Evolutionary conservation across 2,888 invertebrate species (phyloP).

Genomic region (Criorhina ranunculi): DNA sequence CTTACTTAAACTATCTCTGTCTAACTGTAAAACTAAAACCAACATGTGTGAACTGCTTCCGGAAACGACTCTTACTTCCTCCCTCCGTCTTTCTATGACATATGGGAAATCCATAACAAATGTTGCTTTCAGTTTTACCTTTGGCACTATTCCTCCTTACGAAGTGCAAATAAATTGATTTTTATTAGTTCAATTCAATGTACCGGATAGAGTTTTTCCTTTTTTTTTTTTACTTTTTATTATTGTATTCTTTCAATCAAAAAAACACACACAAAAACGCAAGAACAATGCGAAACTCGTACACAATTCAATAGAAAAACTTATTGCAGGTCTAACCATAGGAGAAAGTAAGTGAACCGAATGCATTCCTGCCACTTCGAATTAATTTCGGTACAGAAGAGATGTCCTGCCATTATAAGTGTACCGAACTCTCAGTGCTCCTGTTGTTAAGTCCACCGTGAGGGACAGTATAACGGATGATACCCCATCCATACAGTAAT

Average conservation of each 20-base stretch:
- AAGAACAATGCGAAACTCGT: slow-evolving; percentile 24
- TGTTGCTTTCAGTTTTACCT: not conserved
- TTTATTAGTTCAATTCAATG: slow-evolving; percentile 37
- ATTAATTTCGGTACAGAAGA: slow-evolving; percentile 62
- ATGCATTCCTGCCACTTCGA: slow-evolving; percentile 46
- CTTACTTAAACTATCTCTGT: too few species aligned
- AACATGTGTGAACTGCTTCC: too few species aligned
- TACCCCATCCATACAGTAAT: slow-evolving; percentile 38
- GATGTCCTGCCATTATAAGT: slow-evolving; percentile 58
- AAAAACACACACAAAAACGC: slow-evolving; percentile 6
- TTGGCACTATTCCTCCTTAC: not conserved
- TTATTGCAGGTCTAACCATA: slow-evolving; percentile 8
- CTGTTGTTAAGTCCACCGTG: slow-evolving; percentile 50
- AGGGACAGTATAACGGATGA: slow-evolving; percentile 58
- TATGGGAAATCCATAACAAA: not conserved
- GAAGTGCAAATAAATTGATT: slow-evolving; percentile 47
- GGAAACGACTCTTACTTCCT: too few species aligned
- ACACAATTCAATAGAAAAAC: slow-evolving; percentile 36
- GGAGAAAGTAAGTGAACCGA: slow-evolving; percentile 47
- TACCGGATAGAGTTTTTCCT: not conserved
- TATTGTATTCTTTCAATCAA: slow-evolving; percentile 14
- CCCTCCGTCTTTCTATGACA: not conserved
- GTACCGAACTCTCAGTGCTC: slow-evolving; percentile 32
- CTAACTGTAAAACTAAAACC: too few species aligned
- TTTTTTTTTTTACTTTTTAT: not conserved